A percentile compares a stretch with the other conserved stretches of the same genome.
Evolutionary conservation across 2,888 invertebrate genomes (phyloP).

Genomic region (Palloptera scutellata): DNA sequence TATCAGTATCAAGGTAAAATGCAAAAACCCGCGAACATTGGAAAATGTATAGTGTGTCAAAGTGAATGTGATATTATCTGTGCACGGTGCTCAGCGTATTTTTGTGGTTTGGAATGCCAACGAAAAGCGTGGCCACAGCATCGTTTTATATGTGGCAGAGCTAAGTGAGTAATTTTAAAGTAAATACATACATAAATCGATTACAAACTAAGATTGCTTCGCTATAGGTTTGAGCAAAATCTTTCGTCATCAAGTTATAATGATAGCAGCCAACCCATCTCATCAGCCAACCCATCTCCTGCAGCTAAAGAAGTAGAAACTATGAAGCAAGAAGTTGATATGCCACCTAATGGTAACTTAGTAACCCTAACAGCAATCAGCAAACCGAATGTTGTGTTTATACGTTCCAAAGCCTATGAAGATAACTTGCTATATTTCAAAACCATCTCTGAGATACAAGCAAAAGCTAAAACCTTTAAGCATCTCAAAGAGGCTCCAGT

Average conservation of each 20-base stretch:
- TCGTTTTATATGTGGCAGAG: slow-evolving; percentile 48
- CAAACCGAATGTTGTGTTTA: slow-evolving; percentile 55
- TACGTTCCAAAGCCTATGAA: slow-evolving; percentile 50
- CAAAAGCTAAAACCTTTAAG: slow-evolving; percentile 39
- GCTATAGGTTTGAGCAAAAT: not conserved
- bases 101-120: slow-evolving; percentile 55
- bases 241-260: too few species aligned
- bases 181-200: not conserved
- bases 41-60: slow-evolving; percentile 41
- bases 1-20: slow-evolving; percentile 12
- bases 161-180: slow-evolving; percentile 37
- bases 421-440: slow-evolving; percentile 49
- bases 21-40: slow-evolving; percentile 12
- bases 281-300: not conserved
- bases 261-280: too few species aligned
- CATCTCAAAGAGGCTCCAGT: slow-evolving; percentile 46
- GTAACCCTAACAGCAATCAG: slow-evolving; percentile 55
- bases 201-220: not conserved
- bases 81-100: slow-evolving; percentile 46
- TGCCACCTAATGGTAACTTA: slow-evolving; percentile 47
- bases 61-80: slow-evolving; percentile 45
- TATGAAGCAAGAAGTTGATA: not conserved
- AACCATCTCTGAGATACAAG: slow-evolving; percentile 44
- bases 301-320: not conserved
- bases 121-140: slow-evolving; percentile 47